Conservation (phyloP, 2,888 invertebrate genomes). For the Dromius quadrimaculatus region DNA sequence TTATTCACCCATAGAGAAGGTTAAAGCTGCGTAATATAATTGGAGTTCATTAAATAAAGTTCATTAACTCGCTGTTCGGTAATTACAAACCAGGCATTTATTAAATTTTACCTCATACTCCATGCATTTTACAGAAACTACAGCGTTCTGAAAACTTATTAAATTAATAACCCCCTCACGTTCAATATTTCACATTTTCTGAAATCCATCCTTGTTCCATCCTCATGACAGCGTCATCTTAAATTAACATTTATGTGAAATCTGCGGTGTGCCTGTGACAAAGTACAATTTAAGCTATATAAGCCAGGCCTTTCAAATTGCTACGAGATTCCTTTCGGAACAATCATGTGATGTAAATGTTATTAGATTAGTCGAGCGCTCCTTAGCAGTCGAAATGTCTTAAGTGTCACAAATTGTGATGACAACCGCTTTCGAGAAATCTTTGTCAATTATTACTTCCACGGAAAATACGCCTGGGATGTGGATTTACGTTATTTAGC, state of each 20-base stretch:
- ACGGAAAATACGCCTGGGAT: neutral
- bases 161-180: constrained; percentile 27
- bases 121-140: neutral
- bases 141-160: constrained; percentile 7
- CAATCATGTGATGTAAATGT: constrained; percentile 36
- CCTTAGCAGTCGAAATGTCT: constrained; percentile 27
- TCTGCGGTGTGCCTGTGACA: constrained; percentile 20
- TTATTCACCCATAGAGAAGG: too few relatives aligned
- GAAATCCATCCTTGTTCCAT: neutral
- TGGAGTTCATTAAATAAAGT: too few relatives aligned
- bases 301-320: constrained; percentile 16
- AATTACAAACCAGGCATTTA: too few relatives aligned
- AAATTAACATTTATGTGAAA: constrained; percentile 37
- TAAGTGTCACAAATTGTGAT: constrained; percentile 43
- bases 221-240: constrained; percentile 16
- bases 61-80: too few relatives aligned
- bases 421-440: constrained; percentile 7
- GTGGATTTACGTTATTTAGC: constrained; percentile 5
- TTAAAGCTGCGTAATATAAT: too few relatives aligned
- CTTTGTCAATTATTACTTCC: neutral
- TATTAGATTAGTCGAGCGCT: constrained; percentile 37
- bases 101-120: constrained; percentile 6
- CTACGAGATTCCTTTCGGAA: constrained; percentile 28
- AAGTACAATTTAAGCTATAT: constrained; percentile 42
- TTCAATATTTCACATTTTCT: constrained; percentile 35